Percentiles rank a stretch among this genome's conserved stretches.
phyloP scores from a whole-genome alignment of 2,888 invertebrate genomes.

The Pegoplata infirma region DNA sequence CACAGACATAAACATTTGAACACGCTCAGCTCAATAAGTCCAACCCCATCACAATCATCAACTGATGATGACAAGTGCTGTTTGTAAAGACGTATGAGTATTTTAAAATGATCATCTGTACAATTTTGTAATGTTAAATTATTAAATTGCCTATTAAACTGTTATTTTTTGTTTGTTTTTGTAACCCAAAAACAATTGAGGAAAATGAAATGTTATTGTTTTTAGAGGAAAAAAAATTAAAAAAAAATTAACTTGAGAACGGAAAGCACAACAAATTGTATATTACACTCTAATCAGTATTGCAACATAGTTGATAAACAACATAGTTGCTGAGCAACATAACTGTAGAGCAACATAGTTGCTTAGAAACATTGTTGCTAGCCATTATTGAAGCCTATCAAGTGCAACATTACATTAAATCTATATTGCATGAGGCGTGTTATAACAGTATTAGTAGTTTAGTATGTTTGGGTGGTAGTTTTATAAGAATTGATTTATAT shows the following conservation, averaged over 20 bases:
- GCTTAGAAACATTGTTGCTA: conserved; percentile 44
- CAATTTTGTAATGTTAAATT: conserved; percentile 45
- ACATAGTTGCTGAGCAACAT: too few relatives aligned
- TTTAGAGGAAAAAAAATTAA: conserved; percentile 12
- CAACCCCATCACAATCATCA: conserved; percentile 33
- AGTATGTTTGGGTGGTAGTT: too few relatives aligned
- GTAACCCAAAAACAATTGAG: conserved; percentile 7
- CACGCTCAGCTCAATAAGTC: conserved; percentile 45
- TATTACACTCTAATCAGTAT: not conserved
- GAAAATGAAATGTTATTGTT: conserved; percentile 35
- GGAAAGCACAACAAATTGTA: conserved; percentile 2
- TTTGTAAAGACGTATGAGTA: conserved; percentile 6
- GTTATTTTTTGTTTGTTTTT: conserved; percentile 32
- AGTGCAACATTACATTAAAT: conserved; percentile 18
- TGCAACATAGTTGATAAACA: not conserved
- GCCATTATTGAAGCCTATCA: conserved; percentile 24
- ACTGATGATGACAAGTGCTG: not conserved
- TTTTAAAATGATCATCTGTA: conserved; percentile 27
- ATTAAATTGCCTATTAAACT: conserved; percentile 55
- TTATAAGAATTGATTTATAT: too few relatives aligned
- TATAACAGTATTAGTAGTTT: too few relatives aligned
- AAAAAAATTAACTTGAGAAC: not conserved
- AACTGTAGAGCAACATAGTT: not conserved
- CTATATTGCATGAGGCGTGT: too few relatives aligned
- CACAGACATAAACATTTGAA: conserved; percentile 33